A percentile compares a stretch with the other conserved stretches of the same genome.
Conservation (phyloP, 1,140 invertebrate genomes). For the Plodia interpunctella region DNA sequence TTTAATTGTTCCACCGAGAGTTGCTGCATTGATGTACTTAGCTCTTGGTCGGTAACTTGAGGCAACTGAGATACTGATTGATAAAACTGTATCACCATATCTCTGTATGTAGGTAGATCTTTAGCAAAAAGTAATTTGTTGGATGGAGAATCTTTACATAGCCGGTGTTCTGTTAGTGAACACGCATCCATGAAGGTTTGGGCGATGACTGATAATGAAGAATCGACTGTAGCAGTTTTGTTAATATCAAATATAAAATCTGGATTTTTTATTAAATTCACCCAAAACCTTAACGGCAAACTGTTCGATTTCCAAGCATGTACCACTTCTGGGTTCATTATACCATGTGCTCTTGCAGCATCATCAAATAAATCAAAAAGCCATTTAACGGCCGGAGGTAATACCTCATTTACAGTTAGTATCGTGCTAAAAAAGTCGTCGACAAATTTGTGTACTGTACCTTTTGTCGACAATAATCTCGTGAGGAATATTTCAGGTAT, state of each 20-base stretch:
- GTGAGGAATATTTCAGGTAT: conserved; percentile 98
- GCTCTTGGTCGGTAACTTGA: conserved; percentile 93
- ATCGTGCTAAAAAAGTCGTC: conserved; percentile 96
- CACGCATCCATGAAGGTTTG: conserved; percentile 98
- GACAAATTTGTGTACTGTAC: conserved; percentile 97
- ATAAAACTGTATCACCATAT: conserved; percentile 93
- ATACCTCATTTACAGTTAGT: conserved; percentile 90
- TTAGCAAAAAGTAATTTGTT: conserved; percentile 97
- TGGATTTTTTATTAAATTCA: conserved; percentile 98
- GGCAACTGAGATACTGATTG: conserved; percentile 89
- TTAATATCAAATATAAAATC: conserved; percentile 98
- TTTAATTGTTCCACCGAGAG: conserved; percentile 90
- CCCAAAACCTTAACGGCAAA: conserved; percentile 96
- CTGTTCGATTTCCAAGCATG: conserved; percentile 98
- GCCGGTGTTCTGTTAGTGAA: conserved; percentile 90
- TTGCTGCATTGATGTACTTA: conserved; percentile 94
- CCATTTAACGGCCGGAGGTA: conserved; percentile 96
- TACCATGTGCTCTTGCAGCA: conserved; percentile 89
- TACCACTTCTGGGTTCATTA: conserved; percentile 89
- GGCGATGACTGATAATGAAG: conserved; percentile 95
- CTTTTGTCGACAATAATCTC: conserved; percentile 93
- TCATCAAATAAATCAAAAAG: conserved; percentile 96
- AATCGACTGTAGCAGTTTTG: conserved; percentile 94
- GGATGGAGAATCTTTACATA: conserved; percentile 96
- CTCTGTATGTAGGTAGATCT: conserved; percentile 93